Percentiles rank a stretch among this genome's conserved stretches.
phyloP scores from a whole-genome alignment of 2,797 vertebrate species.

The Helicolenus hilgendorfi region DNA sequence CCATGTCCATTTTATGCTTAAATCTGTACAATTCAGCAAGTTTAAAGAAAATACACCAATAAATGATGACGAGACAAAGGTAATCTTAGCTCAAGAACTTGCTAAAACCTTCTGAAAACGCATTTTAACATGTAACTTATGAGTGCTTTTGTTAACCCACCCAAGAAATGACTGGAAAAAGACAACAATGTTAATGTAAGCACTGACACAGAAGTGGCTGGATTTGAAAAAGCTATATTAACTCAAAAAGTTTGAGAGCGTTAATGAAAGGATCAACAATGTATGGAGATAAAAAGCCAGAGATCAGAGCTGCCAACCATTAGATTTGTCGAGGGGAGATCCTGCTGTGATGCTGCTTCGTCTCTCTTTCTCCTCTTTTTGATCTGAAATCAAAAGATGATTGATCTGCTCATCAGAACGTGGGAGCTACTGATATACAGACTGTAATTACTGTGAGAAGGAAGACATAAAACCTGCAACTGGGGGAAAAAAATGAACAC shows the following conservation, averaged over 20 bases:
- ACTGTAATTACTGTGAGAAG: slow-evolving; percentile 49
- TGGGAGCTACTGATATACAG: slow-evolving; percentile 34
- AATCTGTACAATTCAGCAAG: neutral
- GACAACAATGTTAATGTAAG: neutral
- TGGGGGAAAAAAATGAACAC: neutral
- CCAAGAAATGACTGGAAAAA: neutral
- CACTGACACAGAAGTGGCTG: neutral
- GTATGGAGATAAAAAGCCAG: slow-evolving; percentile 20
- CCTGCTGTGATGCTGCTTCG: slow-evolving; percentile 88
- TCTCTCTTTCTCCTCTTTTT: slow-evolving; percentile 92
- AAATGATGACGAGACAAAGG: neutral
- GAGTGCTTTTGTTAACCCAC: neutral
- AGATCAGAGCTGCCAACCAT: slow-evolving; percentile 71
- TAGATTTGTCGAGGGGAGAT: slow-evolving; percentile 89
- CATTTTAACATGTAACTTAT: neutral
- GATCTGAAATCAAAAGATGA: slow-evolving; percentile 91
- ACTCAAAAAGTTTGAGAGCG: slow-evolving; percentile 1
- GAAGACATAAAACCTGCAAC: slow-evolving; percentile 9
- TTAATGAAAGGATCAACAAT: slow-evolving; percentile 35
- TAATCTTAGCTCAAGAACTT: neutral
- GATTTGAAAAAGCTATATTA: neutral
- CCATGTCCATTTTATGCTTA: neutral
- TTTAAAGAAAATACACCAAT: neutral
- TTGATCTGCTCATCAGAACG: slow-evolving; percentile 56
- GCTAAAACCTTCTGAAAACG: neutral